Evolutionary conservation across 2,888 invertebrate species (phyloP).

Genomic region (Drosophila lacicola): DNA sequence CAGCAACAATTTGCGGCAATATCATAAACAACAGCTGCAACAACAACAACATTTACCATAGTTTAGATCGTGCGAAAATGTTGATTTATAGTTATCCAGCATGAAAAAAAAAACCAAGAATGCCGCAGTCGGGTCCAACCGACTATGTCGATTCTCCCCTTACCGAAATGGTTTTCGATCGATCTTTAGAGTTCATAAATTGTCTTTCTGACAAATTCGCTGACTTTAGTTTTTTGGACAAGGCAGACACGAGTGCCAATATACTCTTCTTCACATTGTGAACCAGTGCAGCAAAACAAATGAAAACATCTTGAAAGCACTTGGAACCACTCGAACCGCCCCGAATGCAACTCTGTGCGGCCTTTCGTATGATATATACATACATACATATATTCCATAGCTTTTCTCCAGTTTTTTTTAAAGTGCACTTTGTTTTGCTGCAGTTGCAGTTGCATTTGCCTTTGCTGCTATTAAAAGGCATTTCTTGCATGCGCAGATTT

Average conservation of each 20-base stretch:
- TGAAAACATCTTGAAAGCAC: conserved; percentile 11
- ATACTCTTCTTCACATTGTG: too few relatives aligned
- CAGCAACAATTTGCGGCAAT: conserved; percentile 47
- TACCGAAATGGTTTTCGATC: too few relatives aligned
- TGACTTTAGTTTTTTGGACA: too few relatives aligned
- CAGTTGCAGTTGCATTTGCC: not conserved
- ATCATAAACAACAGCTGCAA: conserved; percentile 36
- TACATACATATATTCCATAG: not conserved
- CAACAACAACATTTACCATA: conserved; percentile 10
- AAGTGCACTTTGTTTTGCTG: conserved; percentile 14
- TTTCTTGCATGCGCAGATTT: conserved; percentile 34
- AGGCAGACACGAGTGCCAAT: too few relatives aligned
- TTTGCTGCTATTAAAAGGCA: conserved; percentile 9
- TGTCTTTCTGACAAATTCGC: too few relatives aligned
- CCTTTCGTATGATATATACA: conserved; percentile 22
- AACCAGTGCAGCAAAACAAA: not conserved
- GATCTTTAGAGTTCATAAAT: too few relatives aligned
- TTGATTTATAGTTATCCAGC: conserved; percentile 31
- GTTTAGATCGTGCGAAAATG: conserved; percentile 52
- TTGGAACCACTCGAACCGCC: conserved; percentile 14
- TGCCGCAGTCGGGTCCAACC: too few relatives aligned
- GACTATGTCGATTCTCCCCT: too few relatives aligned
- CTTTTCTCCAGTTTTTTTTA: conserved; percentile 6
- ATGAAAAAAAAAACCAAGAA: conserved; percentile 1
- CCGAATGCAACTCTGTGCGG: conserved; percentile 25